phyloP scores from a whole-genome alignment of 2,113 vertebrate species.

The Hippocampus mohnikei region DNA sequence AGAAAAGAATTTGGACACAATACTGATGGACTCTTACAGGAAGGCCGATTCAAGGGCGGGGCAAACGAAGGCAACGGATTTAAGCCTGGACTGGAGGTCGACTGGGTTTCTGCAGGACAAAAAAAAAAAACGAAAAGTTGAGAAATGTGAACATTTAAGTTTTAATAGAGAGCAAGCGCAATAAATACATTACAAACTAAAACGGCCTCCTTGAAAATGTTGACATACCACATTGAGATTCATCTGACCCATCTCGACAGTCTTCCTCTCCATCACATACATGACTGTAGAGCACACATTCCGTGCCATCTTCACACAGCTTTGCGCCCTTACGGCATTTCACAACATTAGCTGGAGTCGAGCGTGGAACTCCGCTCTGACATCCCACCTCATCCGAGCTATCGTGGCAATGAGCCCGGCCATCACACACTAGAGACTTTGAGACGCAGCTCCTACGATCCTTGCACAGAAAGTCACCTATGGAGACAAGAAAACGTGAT shows the following conservation, averaged over 20 bases:
- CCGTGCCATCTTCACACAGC: slow-evolving; percentile 66
- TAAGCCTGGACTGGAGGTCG: background rate
- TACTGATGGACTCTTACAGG: slow-evolving; percentile 67
- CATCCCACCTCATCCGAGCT: slow-evolving; percentile 79
- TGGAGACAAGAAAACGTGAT: background rate
- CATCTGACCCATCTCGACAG: slow-evolving; percentile 82
- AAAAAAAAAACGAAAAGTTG: background rate
- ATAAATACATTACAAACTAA: background rate
- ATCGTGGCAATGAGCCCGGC: slow-evolving; percentile 73
- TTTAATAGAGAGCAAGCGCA: background rate
- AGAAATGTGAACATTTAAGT: background rate
- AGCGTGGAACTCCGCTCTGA: slow-evolving; percentile 4
- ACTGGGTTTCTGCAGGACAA: background rate
- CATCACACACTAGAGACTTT: slow-evolving; percentile 70
- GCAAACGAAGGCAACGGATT: background rate
- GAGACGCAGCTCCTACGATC: slow-evolving; percentile 8
- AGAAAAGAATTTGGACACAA: slow-evolving; percentile 66
- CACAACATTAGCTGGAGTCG: background rate
- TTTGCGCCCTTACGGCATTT: slow-evolving; percentile 55
- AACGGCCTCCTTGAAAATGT: background rate
- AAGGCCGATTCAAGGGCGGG: background rate
- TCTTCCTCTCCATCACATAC: slow-evolving; percentile 80
- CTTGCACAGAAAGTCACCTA: slow-evolving; percentile 14
- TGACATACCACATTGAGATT: slow-evolving; percentile 61
- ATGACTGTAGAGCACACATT: slow-evolving; percentile 73